Conservation (phyloP, 2,888 invertebrate genomes). For the Elgonia sp. region DNA sequence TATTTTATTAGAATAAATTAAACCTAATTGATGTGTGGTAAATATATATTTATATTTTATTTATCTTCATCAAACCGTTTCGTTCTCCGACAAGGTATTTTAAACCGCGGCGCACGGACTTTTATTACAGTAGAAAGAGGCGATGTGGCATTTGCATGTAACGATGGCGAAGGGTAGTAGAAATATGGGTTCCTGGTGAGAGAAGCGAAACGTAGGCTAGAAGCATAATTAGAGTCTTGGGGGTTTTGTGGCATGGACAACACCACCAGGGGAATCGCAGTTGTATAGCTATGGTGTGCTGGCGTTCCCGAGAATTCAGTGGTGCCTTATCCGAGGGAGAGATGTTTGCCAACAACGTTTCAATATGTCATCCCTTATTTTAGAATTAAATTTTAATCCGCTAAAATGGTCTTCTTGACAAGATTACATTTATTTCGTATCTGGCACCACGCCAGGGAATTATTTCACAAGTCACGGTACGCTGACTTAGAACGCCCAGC, state of each 20-base stretch:
- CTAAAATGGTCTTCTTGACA: conserved; percentile 75
- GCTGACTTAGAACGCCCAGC: conserved; percentile 55
- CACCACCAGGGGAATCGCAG: conserved; percentile 71
- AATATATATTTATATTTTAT: conserved; percentile 21
- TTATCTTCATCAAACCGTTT: conserved; percentile 22
- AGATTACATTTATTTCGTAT: conserved; percentile 84
- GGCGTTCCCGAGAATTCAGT: conserved; percentile 44
- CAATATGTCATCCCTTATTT: conserved; percentile 86
- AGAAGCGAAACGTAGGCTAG: conserved; percentile 77
- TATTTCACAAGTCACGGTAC: conserved; percentile 66
- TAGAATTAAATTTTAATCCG: conserved; percentile 86
- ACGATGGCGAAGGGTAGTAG: conserved; percentile 81
- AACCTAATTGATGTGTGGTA: not conserved
- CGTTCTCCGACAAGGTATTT: conserved; percentile 75
- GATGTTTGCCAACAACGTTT: conserved; percentile 82
- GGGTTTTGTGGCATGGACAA: conserved; percentile 81
- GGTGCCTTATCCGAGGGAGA: conserved; percentile 77
- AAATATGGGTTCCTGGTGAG: conserved; percentile 78
- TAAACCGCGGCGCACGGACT: conserved; percentile 82
- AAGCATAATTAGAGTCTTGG: conserved; percentile 86
- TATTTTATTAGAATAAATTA: conserved; percentile 7
- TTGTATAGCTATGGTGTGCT: conserved; percentile 27
- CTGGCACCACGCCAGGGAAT: conserved; percentile 79
- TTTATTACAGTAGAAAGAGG: conserved; percentile 85
- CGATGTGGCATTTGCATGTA: conserved; percentile 85